phyloP scores from a whole-genome alignment of 2,113 vertebrate species.

The Mustelus asterias region DNA sequence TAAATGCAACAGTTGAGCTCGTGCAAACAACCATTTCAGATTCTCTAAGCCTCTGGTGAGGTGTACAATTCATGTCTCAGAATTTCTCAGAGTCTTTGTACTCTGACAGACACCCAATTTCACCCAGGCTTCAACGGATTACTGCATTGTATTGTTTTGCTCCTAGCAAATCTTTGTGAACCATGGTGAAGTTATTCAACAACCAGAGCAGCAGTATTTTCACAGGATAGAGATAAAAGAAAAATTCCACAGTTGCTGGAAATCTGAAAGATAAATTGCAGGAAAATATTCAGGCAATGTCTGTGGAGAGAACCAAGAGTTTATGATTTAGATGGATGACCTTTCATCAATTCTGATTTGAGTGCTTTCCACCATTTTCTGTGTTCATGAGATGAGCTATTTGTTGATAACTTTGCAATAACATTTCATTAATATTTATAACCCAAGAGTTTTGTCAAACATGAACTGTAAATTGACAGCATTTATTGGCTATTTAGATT shows the following conservation, averaged over 20 bases:
- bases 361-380: neutral
- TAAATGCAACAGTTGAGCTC: neutral
- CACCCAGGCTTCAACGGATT: neutral
- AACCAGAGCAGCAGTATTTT: neutral
- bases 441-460: neutral
- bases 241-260: neutral
- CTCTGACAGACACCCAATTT: neutral
- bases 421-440: neutral
- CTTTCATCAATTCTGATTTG: neutral
- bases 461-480: neutral
- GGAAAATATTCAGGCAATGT: neutral
- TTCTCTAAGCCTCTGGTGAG: neutral
- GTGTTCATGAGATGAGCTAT: neutral
- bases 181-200: neutral
- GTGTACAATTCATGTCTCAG: neutral
- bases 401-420: neutral
- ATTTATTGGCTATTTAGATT: neutral
- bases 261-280: neutral
- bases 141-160: neutral
- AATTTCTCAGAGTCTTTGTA: neutral
- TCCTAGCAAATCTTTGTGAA: neutral
- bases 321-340: neutral
- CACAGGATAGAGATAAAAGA: neutral
- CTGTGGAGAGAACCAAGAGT: neutral
- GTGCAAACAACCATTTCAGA: constrained; percentile 7